A percentile compares a stretch with the other conserved stretches of the same genome.
phyloP scores from a whole-genome alignment of 2,888 invertebrate genomes.

The Agapetus fuscipes region DNA sequence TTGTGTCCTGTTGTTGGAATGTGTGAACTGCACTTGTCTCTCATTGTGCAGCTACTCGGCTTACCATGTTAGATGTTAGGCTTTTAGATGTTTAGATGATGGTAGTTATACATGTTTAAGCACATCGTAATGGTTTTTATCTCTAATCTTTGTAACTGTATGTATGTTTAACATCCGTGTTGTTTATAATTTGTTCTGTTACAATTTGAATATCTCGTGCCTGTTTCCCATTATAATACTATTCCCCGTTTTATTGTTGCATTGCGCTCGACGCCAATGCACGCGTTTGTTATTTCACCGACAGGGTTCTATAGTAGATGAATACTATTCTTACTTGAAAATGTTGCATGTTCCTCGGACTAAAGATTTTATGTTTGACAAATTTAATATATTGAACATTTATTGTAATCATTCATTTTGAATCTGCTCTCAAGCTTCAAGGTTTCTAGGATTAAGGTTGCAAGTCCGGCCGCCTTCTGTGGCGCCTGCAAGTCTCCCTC shows the following conservation, averaged over 20 bases:
- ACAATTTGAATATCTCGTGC: slow-evolving; percentile 12
- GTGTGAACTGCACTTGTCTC: slow-evolving; percentile 17
- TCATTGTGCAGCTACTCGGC: slow-evolving; percentile 14
- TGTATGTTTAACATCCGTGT: slow-evolving; percentile 15
- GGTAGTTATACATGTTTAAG: slow-evolving; percentile 16
- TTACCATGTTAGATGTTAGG: slow-evolving; percentile 19
- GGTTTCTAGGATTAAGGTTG: too few relatives aligned
- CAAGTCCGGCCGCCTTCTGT: too few relatives aligned
- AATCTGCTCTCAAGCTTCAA: too few relatives aligned
- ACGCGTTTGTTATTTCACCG: slow-evolving; percentile 15
- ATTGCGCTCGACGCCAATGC: background rate
- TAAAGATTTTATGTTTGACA: slow-evolving; percentile 7
- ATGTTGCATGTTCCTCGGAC: slow-evolving; percentile 7
- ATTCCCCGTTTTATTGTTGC: slow-evolving; percentile 14
- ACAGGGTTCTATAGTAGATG: slow-evolving; percentile 18
- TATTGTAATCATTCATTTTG: too few relatives aligned
- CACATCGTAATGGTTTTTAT: slow-evolving; percentile 16
- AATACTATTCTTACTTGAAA: slow-evolving; percentile 12
- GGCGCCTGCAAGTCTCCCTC: too few relatives aligned
- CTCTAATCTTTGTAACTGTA: slow-evolving; percentile 11
- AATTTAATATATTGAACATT: slow-evolving; percentile 4
- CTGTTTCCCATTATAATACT: slow-evolving; percentile 4
- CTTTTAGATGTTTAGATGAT: slow-evolving; percentile 21
- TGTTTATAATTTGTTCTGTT: slow-evolving; percentile 18
- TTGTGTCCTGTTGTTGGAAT: slow-evolving; percentile 19